Conservation (phyloP, 2,888 invertebrate genomes). For the Morpho achilles region DNA sequence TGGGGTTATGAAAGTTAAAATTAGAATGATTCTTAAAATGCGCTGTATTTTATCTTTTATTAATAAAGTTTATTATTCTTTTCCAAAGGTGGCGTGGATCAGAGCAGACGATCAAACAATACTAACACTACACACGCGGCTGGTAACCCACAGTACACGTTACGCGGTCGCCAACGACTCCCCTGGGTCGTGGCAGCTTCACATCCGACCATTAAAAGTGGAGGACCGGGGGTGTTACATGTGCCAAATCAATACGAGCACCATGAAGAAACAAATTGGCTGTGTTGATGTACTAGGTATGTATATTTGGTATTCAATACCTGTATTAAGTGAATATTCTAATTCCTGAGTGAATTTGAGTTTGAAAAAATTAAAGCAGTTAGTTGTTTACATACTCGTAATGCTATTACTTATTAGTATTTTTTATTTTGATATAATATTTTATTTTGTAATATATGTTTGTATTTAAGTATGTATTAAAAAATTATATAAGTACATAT, state of each 20-base stretch:
- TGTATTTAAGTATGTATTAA: too few species aligned
- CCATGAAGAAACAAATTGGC: conserved; percentile 88
- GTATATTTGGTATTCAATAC: conserved; percentile 1
- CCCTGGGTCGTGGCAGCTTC: conserved; percentile 85
- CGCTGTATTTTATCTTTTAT: too few species aligned
- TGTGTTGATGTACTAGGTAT: conserved; percentile 88
- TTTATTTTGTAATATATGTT: too few species aligned
- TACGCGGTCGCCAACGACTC: conserved; percentile 85
- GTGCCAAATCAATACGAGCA: conserved; percentile 88
- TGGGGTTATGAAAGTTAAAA: too few species aligned
- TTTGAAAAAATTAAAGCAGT: too few species aligned
- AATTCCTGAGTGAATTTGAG: too few species aligned
- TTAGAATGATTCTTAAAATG: too few species aligned
- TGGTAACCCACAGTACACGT: conserved; percentile 86
- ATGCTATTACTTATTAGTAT: too few species aligned
- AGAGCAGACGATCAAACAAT: conserved; percentile 87
- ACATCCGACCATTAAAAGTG: conserved; percentile 85
- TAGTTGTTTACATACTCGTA: too few species aligned
- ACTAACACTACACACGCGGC: conserved; percentile 84
- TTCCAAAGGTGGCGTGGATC: conserved; percentile 85
- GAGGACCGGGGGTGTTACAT: conserved; percentile 88
- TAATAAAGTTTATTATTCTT: background rate
- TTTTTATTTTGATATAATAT: too few species aligned
- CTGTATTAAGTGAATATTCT: too few species aligned
- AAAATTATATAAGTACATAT: too few species aligned